Conservation (phyloP, 2,888 invertebrate species). For the Subacronicta megacephala region DNA sequence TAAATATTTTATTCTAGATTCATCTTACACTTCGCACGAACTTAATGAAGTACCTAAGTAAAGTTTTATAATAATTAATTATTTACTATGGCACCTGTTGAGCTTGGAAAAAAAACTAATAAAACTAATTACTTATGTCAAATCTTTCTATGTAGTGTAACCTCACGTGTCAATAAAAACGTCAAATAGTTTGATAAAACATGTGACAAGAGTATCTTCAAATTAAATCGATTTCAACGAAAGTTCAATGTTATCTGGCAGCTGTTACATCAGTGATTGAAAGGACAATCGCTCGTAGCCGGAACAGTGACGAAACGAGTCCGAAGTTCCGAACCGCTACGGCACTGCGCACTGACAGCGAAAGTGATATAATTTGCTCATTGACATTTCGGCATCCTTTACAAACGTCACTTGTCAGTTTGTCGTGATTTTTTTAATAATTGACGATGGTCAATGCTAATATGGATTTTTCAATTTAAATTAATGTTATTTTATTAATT, state of each 20-base stretch:
- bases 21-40: too few relatives aligned
- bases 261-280: constrained; percentile 51
- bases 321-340: constrained; percentile 25
- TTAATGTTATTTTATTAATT: too few relatives aligned
- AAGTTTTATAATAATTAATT: too few relatives aligned
- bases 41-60: too few relatives aligned
- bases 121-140: too few relatives aligned
- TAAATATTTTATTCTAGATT: too few relatives aligned
- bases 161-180: not conserved
- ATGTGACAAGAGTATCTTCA: not conserved
- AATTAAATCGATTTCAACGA: constrained; percentile 16
- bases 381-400: constrained; percentile 52
- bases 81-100: too few relatives aligned
- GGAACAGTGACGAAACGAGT: constrained; percentile 51
- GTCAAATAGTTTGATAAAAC: not conserved
- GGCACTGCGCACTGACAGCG: constrained; percentile 43
- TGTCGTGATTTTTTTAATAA: constrained; percentile 6
- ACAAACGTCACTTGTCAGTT: constrained; percentile 32
- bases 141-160: too few relatives aligned
- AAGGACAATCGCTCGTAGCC: constrained; percentile 48
- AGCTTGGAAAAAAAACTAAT: too few relatives aligned
- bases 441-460: not conserved
- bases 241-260: constrained; percentile 30
- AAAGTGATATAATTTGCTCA: constrained; percentile 65
- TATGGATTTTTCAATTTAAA: too few relatives aligned